These are phyloP conservation scores for Temnothorax rugatulus DNA, from an alignment of 2,888 invertebrate genomes.

Conservation along the genomic window DNA sequence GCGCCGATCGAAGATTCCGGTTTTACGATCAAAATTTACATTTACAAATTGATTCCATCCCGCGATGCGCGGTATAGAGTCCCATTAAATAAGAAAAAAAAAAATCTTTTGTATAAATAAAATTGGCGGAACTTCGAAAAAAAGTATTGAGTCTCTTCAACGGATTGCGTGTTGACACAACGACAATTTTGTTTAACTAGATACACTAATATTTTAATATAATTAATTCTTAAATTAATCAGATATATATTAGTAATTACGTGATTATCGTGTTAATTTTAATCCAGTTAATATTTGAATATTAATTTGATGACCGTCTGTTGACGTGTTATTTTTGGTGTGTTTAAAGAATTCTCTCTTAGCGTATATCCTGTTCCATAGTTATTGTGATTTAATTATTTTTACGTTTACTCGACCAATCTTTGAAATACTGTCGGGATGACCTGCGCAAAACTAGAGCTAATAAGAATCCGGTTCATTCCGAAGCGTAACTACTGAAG, in stretches of 20 bases:
- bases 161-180: background rate
- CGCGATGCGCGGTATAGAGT: background rate
- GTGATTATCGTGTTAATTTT: background rate
- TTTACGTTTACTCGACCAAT: background rate
- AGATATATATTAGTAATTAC: background rate
- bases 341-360: no score
- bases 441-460: background rate
- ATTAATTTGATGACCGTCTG: background rate
- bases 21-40: slow-evolving; percentile 4
- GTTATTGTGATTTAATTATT: background rate
- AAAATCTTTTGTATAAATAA: background rate
- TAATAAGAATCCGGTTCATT: slow-evolving; percentile 30
- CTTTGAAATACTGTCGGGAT: background rate
- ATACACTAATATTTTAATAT: background rate
- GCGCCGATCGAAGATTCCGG: background rate
- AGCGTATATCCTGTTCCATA: background rate
- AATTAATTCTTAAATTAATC: background rate
- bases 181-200: background rate
- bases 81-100: background rate
- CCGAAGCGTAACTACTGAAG: slow-evolving; percentile 25
- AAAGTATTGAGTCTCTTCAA: background rate
- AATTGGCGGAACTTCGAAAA: background rate
- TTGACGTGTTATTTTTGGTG: no score
- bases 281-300: background rate
- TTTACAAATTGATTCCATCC: slow-evolving; percentile 14